Evolutionary conservation across 2,113 vertebrate genomes (phyloP).

Genomic region (Xyrauchen texanus): DNA sequence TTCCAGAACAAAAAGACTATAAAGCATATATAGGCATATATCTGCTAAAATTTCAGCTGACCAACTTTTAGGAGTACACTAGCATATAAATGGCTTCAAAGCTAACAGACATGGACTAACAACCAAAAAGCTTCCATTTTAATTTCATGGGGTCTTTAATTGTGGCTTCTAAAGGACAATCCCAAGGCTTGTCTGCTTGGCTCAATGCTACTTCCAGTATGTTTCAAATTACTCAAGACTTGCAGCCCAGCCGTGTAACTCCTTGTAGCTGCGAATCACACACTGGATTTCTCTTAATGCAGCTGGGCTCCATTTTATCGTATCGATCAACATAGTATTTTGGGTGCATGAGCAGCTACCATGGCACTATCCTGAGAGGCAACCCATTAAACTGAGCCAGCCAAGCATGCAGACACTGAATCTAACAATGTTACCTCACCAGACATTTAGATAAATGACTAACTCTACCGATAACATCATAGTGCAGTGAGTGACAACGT

Average conservation of each 20-base stretch:
- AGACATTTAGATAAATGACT: conserved; percentile 38
- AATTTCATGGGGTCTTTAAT: neutral
- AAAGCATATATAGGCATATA: too few species aligned
- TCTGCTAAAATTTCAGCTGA: too few species aligned
- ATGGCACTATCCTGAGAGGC: conserved; percentile 29
- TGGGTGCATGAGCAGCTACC: conserved; percentile 33
- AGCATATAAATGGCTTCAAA: too few species aligned
- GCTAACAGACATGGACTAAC: too few species aligned
- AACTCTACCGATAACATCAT: conserved; percentile 23
- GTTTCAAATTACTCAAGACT: neutral
- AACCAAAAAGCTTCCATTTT: too few species aligned
- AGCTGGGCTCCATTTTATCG: conserved; percentile 35
- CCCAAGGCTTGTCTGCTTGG: neutral
- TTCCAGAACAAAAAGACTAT: too few species aligned
- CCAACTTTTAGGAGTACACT: too few species aligned
- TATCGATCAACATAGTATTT: conserved; percentile 46
- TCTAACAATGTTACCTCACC: conserved; percentile 27
- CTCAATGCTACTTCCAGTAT: conserved; percentile 12
- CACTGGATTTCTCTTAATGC: conserved; percentile 26
- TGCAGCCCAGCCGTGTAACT: neutral
- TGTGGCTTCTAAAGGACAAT: neutral
- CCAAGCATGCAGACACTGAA: conserved; percentile 25
- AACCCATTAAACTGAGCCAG: conserved; percentile 32
- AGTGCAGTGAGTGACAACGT: neutral
- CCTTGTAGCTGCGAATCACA: too few species aligned